phyloP scores from a whole-genome alignment of 2,888 invertebrate genomes.

The Ennomos fuscantarius region DNA sequence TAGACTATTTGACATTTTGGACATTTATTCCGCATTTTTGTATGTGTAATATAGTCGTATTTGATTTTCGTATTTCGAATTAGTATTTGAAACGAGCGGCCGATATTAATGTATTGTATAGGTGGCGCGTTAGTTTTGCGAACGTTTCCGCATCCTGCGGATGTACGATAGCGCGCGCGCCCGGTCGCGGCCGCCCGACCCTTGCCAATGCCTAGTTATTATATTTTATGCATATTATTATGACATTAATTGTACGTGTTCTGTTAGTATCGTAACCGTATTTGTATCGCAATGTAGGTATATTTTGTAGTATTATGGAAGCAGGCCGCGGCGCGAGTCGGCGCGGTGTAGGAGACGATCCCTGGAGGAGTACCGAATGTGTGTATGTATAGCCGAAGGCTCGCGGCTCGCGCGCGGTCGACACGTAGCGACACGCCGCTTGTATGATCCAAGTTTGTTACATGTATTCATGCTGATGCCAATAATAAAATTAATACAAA shows the following conservation, averaged over 20 bases:
- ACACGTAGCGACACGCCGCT: no score
- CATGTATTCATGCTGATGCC: conserved; percentile 63
- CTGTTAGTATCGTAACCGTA: conserved; percentile 34
- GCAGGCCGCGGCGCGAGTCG: conserved; percentile 32
- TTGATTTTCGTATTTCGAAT: no score
- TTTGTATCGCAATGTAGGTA: conserved; percentile 39
- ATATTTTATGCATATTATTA: conserved; percentile 64
- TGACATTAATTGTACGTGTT: conserved; percentile 45
- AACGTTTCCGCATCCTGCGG: no score
- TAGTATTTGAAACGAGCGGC: no score
- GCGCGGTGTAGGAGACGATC: conserved; percentile 8
- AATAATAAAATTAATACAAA: conserved; percentile 67
- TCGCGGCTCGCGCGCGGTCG: not conserved
- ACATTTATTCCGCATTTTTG: no score
- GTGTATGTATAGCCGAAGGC: not conserved
- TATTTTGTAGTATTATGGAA: conserved; percentile 37
- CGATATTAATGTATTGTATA: no score
- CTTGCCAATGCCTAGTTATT: conserved; percentile 82
- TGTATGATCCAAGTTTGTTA: conserved; percentile 37
- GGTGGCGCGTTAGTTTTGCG: no score
- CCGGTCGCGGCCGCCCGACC: conserved; percentile 58
- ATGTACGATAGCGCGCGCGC: no score
- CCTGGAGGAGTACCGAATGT: not conserved
- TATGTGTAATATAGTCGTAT: no score
- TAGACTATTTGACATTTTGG: conserved; percentile 1